Base-by-base conservation (phyloP, 2,113 vertebrate species). In the Festucalex cinctus region DNA sequence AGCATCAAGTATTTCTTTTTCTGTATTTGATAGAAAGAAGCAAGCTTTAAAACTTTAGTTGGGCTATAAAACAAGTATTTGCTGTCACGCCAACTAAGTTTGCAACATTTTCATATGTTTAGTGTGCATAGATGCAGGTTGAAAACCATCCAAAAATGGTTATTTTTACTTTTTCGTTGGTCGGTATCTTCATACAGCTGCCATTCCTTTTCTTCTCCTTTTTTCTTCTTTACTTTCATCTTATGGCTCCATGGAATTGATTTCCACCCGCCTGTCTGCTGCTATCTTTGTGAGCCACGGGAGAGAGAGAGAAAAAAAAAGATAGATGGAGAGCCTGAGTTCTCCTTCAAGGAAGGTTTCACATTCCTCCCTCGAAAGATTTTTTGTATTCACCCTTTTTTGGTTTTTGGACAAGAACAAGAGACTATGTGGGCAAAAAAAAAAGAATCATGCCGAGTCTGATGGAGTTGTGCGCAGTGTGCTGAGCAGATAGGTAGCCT, bases 211-310 rank as follows among this genome's bases (percentile, higher is more conserved):
- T 75, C 70, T 79, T 68, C 81, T 75, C 73, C 76, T 74, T 74
- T 79, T 82, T 82, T 77, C 69, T 78, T 63, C 48, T 64, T 71
- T 60, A 69, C 85, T 90, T 90, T 90, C 81, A 88, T 89, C 83
- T 74, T 75, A 53, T 70, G 76, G 83, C 87, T 87, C 85, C 77
- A 80, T 81, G 80, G 87, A 89, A 90, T 90, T 86, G 86, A 90
- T 90, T 88, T 88, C 68, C 69, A 75, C 67, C 75, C 62, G 69
- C 80, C 76, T 80, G 86, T 88, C 82, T 87, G 81, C 82, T 86
- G 78, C 81, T 85, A 79, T 80, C 85, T 89, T 87, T 88, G 82
- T 88, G 85, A 88, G 79, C 75, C 83, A 82, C 69, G 57, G 71
- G 74, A 74, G 68, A 70, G 82, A 63, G 67, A 78, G n/a, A n/a